Conservation (phyloP, 92 coral and sea anemone genomes). For the Epizoanthus fatuus region DNA sequence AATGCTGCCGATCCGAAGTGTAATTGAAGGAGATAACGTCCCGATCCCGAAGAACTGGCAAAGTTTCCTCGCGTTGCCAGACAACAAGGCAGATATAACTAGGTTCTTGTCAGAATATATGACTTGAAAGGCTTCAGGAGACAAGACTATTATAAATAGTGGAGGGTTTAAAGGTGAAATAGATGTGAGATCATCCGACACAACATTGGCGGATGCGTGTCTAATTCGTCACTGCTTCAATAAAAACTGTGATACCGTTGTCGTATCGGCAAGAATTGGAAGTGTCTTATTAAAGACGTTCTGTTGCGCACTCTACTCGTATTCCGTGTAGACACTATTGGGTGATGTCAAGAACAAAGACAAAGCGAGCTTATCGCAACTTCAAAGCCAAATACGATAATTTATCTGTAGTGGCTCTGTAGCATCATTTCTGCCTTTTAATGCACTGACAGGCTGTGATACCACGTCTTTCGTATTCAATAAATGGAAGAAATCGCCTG, state of each 20-base stretch:
- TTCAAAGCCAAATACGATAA: slow-evolving; percentile 50
- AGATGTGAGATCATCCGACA: too few relatives aligned
- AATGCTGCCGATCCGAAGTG: slow-evolving; percentile 38
- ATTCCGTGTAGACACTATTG: slow-evolving; percentile 50
- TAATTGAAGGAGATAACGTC: slow-evolving; percentile 57
- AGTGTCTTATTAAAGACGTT: slow-evolving; percentile 59
- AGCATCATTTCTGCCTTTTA: slow-evolving; percentile 67
- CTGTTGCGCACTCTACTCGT: slow-evolving; percentile 60
- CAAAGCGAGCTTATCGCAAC: slow-evolving; percentile 68
- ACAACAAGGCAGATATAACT: slow-evolving; percentile 80
- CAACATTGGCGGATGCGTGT: slow-evolving; percentile 37
- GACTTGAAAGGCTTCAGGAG: too few relatives aligned
- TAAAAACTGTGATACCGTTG: slow-evolving; percentile 54
- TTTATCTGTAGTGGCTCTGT: slow-evolving; percentile 44
- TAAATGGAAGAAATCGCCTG: slow-evolving; percentile 44
- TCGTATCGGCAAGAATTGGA: slow-evolving; percentile 59
- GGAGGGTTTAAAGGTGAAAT: too few relatives aligned
- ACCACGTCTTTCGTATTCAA: slow-evolving; percentile 50
- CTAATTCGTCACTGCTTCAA: slow-evolving; percentile 48
- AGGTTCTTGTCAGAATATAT: slow-evolving; percentile 27
- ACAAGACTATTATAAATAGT: too few relatives aligned
- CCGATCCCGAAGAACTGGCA: slow-evolving; percentile 74
- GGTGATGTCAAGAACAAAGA: slow-evolving; percentile 75
- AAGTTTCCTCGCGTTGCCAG: slow-evolving; percentile 67
- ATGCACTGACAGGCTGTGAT: slow-evolving; percentile 68